Percentiles rank a stretch among this genome's conserved stretches.
These are phyloP conservation scores for Blastobasis adustella DNA, from an alignment of 2,888 invertebrate genomes.

Conservation along the genomic window DNA sequence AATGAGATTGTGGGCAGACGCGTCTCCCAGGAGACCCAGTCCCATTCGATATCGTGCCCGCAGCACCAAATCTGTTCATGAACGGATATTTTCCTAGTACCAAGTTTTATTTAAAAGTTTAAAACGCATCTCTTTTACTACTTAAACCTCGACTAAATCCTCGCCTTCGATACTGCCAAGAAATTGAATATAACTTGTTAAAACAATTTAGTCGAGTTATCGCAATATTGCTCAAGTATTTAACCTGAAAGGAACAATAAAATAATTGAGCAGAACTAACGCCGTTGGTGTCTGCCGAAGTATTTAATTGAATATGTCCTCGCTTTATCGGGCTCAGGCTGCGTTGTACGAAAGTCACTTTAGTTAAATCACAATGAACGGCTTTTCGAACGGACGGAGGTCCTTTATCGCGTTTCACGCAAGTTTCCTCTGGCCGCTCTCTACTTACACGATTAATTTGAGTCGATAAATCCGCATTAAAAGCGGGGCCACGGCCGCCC, in stretches of 20 bases:
- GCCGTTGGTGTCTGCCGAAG: slow-evolving; percentile 5
- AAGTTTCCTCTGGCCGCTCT: slow-evolving; percentile 59
- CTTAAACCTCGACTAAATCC: too few relatives aligned
- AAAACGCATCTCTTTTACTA: too few relatives aligned
- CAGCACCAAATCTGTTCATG: slow-evolving; percentile 8
- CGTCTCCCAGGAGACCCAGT: slow-evolving; percentile 47
- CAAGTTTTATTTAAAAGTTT: too few relatives aligned
- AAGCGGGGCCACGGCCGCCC: slow-evolving; percentile 58
- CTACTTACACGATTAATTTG: slow-evolving; percentile 73
- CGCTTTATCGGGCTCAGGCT: slow-evolving; percentile 24
- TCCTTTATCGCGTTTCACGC: slow-evolving; percentile 66
- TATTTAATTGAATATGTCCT: slow-evolving; percentile 19
- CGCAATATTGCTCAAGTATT: not conserved
- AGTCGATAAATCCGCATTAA: slow-evolving; percentile 73
- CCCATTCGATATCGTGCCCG: slow-evolving; percentile 34
- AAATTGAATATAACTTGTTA: too few relatives aligned
- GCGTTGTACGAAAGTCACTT: slow-evolving; percentile 40
- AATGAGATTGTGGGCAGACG: slow-evolving; percentile 58
- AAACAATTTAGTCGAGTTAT: not conserved
- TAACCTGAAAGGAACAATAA: slow-evolving; percentile 2
- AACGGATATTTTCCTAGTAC: too few relatives aligned
- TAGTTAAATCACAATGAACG: slow-evolving; percentile 50
- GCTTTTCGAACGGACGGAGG: slow-evolving; percentile 48
- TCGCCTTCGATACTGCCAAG: too few relatives aligned
- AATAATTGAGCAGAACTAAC: slow-evolving; percentile 8